Base-by-base conservation (phyloP, 2,113 vertebrate genomes). In the Machaerirhynchus nigripectus region DNA sequence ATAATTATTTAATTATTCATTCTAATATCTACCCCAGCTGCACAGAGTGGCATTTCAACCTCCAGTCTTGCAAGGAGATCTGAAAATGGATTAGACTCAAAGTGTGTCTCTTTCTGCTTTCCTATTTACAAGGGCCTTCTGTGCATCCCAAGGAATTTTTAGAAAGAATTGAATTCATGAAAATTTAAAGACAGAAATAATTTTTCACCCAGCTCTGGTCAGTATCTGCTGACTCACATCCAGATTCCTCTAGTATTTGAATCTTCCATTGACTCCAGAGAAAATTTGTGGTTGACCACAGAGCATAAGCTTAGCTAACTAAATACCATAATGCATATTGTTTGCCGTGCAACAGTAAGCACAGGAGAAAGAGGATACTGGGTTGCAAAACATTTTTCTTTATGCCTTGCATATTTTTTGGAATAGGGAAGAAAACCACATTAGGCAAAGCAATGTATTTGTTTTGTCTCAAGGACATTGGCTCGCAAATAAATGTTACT, bases 401-500 rank as follows among this genome's bases (percentile, higher is more conserved):
- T 90, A 83, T 63, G 52, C 67, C 63, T 88, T 91, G 78, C 75
- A 27, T 77, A 65, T 59, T 77, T 94, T 88, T 92, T 94, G 71
- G 37, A 94, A 90, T 42, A 55, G 37, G 23, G 52, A 90, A 88
- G 64, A 91, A 80, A 93, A 85, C 79, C 70, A 2, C 87, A 93
- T 69, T 55, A 94, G 75, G 90, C 85, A 69, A 80, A 95, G 60
- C 47, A 68, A 86, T 21, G 28, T 30, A 52, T 88, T 96, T 88
- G 35, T 86, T 96, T 95, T 94, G 87, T 86, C 92, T 93, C 79
- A 88, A 89, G 88, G 56, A 95, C 50, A 8, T 16, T 63, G 68
- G 39, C 85, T 86, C 37, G 61, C 30, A 91, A 77, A 86, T 44
- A 93, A 88, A 80, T 33, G 52, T 64, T 92, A 79, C 71, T 84